These are phyloP conservation scores for Archegozetes longisetosus DNA, from an alignment of 1,140 invertebrate genomes.

Conservation along the genomic window DNA sequence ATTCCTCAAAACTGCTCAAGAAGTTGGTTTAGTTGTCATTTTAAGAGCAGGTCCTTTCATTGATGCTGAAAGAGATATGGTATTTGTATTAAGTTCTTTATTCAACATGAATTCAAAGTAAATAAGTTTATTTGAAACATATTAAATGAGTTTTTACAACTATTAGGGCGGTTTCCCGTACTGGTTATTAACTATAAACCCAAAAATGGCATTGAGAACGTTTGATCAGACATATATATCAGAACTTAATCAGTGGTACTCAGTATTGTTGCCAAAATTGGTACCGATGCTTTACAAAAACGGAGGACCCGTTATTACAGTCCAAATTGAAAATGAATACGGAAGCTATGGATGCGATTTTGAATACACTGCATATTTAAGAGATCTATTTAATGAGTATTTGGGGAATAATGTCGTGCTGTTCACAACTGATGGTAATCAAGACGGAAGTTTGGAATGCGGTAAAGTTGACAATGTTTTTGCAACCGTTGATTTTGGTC, in stretches of 20 bases:
- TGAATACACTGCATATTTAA: conserved; percentile 12
- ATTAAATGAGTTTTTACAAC: not conserved
- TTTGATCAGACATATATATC: conserved; percentile 24
- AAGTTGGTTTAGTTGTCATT: conserved; percentile 63
- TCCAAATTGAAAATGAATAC: conserved; percentile 26
- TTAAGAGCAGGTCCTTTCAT: conserved; percentile 82
- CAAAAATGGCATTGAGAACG: conserved; percentile 18
- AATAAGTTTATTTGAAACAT: too few species aligned
- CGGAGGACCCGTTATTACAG: conserved; percentile 32
- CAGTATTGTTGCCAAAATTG: conserved; percentile 27
- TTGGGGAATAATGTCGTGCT: conserved; percentile 18
- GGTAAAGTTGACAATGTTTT: conserved; percentile 47
- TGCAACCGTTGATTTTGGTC: conserved; percentile 34
- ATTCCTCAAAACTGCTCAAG: conserved; percentile 57
- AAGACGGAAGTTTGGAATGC: conserved; percentile 33
- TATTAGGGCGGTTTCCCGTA: conserved; percentile 28
- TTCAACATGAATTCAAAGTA: too few species aligned
- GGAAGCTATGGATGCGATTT: conserved; percentile 19
- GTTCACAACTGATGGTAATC: conserved; percentile 19
- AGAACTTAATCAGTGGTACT: conserved; percentile 27
- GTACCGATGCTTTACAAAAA: conserved; percentile 29
- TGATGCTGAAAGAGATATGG: conserved; percentile 65
- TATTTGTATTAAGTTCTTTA: too few species aligned
- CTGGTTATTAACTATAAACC: conserved; percentile 25
- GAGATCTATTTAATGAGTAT: conserved; percentile 10